Conservation (phyloP, 30 jellyfish, hydroid and myxozoan genomes). For the Hydractinia symbiolongicarpus region DNA sequence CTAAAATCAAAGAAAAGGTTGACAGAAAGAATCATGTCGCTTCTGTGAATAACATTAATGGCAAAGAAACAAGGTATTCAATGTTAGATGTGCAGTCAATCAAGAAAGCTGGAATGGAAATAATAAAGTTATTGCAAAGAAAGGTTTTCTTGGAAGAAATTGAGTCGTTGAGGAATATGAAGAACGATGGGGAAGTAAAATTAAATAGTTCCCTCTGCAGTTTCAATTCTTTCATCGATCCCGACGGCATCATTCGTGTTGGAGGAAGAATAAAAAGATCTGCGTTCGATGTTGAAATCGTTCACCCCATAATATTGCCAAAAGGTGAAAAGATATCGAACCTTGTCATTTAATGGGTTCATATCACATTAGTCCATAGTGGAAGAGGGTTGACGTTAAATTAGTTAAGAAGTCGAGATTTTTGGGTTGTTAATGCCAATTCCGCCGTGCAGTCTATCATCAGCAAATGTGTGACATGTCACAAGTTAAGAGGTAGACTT, state of each 20-base stretch:
- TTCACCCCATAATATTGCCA: slow-evolving; percentile 17
- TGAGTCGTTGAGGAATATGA: not conserved
- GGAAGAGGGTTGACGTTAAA: slow-evolving; percentile 12
- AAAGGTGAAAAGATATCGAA: not conserved
- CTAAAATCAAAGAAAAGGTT: not conserved
- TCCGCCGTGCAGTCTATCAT: slow-evolving; percentile 10
- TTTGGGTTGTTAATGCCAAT: not conserved
- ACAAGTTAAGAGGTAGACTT: slow-evolving; percentile 10
- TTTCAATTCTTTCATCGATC: slow-evolving; percentile 1
- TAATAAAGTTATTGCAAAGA: too few relatives aligned
- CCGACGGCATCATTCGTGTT: slow-evolving; percentile 12
- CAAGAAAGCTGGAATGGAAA: too few relatives aligned
- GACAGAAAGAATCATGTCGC: not conserved
- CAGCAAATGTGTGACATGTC: slow-evolving; percentile 10
- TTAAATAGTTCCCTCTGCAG: not conserved
- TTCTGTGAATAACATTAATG: too few relatives aligned
- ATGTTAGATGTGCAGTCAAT: too few relatives aligned
- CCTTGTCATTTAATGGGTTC: not conserved
- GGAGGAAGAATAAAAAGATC: slow-evolving; percentile 13
- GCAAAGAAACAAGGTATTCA: too few relatives aligned
- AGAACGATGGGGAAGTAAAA: not conserved
- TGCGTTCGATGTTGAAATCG: slow-evolving; percentile 14
- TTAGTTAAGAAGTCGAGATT: not conserved
- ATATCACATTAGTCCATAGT: not conserved
- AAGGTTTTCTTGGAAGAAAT: not conserved